A percentile compares a stretch with the other conserved stretches of the same genome.
Evolutionary conservation across 92 coral and sea anemone genomes (phyloP).

Genomic region (Zoanthus gigantus): DNA sequence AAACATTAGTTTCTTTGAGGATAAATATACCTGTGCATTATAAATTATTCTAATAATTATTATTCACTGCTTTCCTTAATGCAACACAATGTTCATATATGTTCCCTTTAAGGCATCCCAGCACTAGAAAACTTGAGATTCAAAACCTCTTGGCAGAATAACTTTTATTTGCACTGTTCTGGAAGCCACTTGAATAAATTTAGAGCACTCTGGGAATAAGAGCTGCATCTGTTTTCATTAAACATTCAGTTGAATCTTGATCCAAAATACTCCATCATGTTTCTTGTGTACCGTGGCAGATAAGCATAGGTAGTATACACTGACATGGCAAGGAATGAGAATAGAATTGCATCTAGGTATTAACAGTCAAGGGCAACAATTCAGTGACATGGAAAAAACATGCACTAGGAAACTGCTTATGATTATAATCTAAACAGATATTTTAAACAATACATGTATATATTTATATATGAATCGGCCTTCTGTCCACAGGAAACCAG

Average conservation of each 20-base stretch:
- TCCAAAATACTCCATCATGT: slow-evolving; percentile 74
- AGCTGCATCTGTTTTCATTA: background rate
- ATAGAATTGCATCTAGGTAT: slow-evolving; percentile 79
- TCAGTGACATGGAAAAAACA: too few relatives aligned
- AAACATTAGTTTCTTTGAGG: too few relatives aligned
- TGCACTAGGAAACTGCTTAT: too few relatives aligned
- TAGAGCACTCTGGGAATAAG: background rate
- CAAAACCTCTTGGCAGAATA: background rate
- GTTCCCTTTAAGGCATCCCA: background rate
- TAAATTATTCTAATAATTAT: too few relatives aligned
- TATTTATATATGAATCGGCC: too few relatives aligned
- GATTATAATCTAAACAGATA: too few relatives aligned
- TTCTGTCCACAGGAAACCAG: too few relatives aligned
- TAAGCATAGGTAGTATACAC: slow-evolving; percentile 93
- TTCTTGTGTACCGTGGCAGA: slow-evolving; percentile 84
- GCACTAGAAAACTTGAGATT: background rate
- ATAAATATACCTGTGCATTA: too few relatives aligned
- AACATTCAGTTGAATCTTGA: slow-evolving; percentile 1
- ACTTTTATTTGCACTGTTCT: background rate
- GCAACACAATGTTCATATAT: too few relatives aligned
- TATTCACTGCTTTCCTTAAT: too few relatives aligned
- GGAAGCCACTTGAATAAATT: background rate
- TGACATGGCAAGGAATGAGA: slow-evolving; percentile 94
- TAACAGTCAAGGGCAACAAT: slow-evolving; percentile 63
- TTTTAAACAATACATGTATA: too few relatives aligned